These are phyloP conservation scores for Tanypteryx hageni DNA, from an alignment of 2,888 invertebrate genomes.

Conservation along the genomic window DNA sequence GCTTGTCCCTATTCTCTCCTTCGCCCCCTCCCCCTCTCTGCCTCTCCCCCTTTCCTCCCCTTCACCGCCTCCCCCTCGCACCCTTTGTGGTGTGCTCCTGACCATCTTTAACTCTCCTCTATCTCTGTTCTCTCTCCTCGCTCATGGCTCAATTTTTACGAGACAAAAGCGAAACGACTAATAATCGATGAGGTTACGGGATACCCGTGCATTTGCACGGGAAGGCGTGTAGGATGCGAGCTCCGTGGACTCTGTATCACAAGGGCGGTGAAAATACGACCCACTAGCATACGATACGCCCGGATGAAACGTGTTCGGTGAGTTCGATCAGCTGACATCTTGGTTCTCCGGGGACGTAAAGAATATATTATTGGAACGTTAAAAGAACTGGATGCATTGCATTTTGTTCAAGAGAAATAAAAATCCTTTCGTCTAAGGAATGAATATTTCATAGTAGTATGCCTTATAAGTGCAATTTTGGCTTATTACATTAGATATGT, in stretches of 20 bases:
- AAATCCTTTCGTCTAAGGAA: no score
- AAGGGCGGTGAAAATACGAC: conserved; percentile 27
- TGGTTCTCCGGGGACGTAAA: not conserved
- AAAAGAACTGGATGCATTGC: no score
- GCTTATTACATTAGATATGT: no score
- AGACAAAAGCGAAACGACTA: conserved; percentile 13
- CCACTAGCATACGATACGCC: not conserved
- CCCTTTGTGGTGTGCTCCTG: not conserved
- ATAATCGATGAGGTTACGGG: conserved; percentile 23
- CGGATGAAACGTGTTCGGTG: not conserved
- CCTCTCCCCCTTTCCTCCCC: not conserved
- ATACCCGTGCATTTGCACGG: not conserved
- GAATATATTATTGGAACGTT: not conserved
- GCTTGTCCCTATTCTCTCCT: conserved; percentile 18
- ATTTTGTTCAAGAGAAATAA: no score
- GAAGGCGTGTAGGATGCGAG: not conserved
- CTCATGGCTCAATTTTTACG: not conserved
- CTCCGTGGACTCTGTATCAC: not conserved
- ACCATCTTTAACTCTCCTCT: not conserved
- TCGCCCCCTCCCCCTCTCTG: not conserved
- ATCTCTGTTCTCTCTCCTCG: not conserved
- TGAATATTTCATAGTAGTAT: no score
- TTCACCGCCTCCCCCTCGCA: not conserved
- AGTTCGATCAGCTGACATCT: not conserved
- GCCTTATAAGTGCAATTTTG: no score